A percentile compares a stretch with the other conserved stretches of the same genome.
These are phyloP conservation scores for Antheraea yamamai DNA, from an alignment of 2,888 invertebrate genomes.

Conservation along the genomic window DNA sequence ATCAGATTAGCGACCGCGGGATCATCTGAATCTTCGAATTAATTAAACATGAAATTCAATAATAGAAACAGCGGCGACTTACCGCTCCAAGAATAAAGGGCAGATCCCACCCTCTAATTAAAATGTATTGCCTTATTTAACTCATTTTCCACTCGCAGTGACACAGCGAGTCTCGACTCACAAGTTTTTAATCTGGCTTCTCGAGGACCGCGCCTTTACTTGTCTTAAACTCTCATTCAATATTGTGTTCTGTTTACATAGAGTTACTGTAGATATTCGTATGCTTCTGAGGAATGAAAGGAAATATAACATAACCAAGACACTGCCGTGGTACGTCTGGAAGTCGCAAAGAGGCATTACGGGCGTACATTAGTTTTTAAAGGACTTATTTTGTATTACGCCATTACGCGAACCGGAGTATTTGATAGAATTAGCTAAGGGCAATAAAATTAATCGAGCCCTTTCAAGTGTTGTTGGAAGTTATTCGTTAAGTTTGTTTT, in stretches of 20 bases:
- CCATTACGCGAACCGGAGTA: slow-evolving; percentile 70
- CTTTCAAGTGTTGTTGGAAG: neutral
- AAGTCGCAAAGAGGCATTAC: slow-evolving; percentile 81
- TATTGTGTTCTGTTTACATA: slow-evolving; percentile 29
- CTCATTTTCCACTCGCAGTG: slow-evolving; percentile 82
- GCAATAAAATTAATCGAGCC: slow-evolving; percentile 77
- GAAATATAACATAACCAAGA: slow-evolving; percentile 63
- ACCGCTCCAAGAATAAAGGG: slow-evolving; percentile 79
- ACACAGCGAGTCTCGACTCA: slow-evolving; percentile 76
- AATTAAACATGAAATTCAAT: slow-evolving; percentile 83
- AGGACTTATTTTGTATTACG: slow-evolving; percentile 79
- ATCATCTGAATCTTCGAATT: slow-evolving; percentile 72
- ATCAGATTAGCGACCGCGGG: slow-evolving; percentile 67
- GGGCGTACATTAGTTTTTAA: slow-evolving; percentile 81
- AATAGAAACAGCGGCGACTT: slow-evolving; percentile 76
- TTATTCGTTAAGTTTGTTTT: neutral
- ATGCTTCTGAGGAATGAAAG: slow-evolving; percentile 35
- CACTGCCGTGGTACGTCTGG: slow-evolving; percentile 60
- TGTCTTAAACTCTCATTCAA: slow-evolving; percentile 22
- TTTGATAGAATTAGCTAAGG: slow-evolving; percentile 76
- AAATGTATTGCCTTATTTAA: slow-evolving; percentile 83
- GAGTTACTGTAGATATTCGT: slow-evolving; percentile 27
- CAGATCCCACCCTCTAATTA: slow-evolving; percentile 78
- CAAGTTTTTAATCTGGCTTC: slow-evolving; percentile 79
- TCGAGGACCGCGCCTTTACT: slow-evolving; percentile 67